A percentile compares a stretch with the other conserved stretches of the same genome.
Evolutionary conservation across 2,113 vertebrate species (phyloP).

Genomic region (Puffinus mauretanicus): DNA sequence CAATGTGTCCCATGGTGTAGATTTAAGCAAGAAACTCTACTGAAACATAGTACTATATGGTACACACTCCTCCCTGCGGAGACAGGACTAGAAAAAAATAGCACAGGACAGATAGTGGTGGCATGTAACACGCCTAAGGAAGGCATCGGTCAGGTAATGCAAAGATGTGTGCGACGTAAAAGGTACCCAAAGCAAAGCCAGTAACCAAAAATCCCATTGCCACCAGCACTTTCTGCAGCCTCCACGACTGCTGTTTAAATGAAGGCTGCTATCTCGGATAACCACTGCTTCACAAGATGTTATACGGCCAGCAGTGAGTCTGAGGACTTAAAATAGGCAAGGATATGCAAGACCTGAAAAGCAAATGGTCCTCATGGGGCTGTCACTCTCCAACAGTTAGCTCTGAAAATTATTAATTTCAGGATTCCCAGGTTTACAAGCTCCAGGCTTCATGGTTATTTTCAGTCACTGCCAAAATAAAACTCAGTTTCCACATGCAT

Average conservation of each 20-base stretch:
- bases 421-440: conserved; percentile 55
- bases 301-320: background rate
- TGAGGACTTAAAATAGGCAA: background rate
- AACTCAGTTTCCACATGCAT: conserved; percentile 53
- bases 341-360: conserved; percentile 5
- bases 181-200: background rate
- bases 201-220: background rate
- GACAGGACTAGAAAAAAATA: background rate
- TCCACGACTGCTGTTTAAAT: background rate
- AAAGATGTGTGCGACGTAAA: background rate
- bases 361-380: background rate
- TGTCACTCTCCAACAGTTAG: conserved; percentile 33
- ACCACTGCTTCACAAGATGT: background rate
- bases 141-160: background rate
- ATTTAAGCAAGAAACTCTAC: background rate
- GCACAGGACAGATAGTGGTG: background rate
- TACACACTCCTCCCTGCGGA: background rate
- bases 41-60: background rate
- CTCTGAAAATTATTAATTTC: conserved; percentile 51
- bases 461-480: conserved; percentile 43
- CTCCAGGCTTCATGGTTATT: conserved; percentile 39
- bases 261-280: background rate
- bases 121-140: background rate
- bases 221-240: background rate
- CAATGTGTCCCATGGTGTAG: background rate